phyloP scores from a whole-genome alignment of 92 coral and sea anemone genomes.

The Diadumene lineata region DNA sequence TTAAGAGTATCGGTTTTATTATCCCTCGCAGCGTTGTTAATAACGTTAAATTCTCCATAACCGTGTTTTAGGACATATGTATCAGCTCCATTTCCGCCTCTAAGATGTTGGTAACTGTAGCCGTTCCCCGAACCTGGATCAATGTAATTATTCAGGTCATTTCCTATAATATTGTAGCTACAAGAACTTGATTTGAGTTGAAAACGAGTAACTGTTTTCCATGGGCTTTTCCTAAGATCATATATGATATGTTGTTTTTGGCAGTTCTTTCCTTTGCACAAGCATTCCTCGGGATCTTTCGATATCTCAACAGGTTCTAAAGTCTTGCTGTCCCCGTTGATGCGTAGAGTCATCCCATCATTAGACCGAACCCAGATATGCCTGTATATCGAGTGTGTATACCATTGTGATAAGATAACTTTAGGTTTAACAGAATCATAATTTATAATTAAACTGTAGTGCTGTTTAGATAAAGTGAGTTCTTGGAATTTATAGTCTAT shows the following conservation, averaged over 20 bases:
- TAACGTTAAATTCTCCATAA: conserved; percentile 53
- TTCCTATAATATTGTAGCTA: conserved; percentile 52
- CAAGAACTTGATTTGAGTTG: conserved; percentile 49
- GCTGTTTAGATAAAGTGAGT: not conserved
- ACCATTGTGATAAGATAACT: conserved; percentile 16
- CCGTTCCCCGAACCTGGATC: conserved; percentile 63
- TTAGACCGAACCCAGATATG: conserved; percentile 46
- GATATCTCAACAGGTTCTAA: conserved; percentile 48
- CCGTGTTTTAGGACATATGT: conserved; percentile 52
- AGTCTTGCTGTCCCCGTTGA: conserved; percentile 5
- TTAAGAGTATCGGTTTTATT: conserved; percentile 36
- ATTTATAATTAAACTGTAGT: not conserved
- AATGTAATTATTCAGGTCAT: conserved; percentile 49
- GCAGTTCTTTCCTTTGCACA: conserved; percentile 22
- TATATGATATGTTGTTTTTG: not conserved
- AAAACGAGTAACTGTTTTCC: conserved; percentile 48
- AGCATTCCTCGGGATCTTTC: conserved; percentile 53
- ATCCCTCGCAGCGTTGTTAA: conserved; percentile 45
- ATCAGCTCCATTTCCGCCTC: conserved; percentile 47
- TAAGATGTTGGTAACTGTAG: conserved; percentile 38
- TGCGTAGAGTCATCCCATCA: conserved; percentile 39
- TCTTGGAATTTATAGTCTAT: conserved; percentile 36
- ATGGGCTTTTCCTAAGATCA: conserved; percentile 24
- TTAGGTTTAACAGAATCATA: not conserved
- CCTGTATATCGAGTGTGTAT: conserved; percentile 9